phyloP scores from a whole-genome alignment of 2,888 invertebrate species.

The Pinctada fucata region DNA sequence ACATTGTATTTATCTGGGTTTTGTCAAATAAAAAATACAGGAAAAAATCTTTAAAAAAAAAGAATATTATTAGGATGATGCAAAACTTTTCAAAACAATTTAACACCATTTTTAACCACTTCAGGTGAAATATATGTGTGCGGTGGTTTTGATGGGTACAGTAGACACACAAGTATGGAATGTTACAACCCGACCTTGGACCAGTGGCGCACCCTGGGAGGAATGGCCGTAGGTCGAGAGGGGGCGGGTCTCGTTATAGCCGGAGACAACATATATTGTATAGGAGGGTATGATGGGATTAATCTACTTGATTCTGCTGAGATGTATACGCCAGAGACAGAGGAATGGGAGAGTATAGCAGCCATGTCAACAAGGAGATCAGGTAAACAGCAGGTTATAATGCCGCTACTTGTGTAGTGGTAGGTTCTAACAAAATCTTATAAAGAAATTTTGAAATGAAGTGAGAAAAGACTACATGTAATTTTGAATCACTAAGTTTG shows the following conservation, averaged over 20 bases:
- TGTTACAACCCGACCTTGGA: slow-evolving; percentile 72
- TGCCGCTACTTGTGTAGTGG: neutral
- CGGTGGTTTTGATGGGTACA: slow-evolving; percentile 76
- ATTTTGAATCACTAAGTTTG: too few relatives aligned
- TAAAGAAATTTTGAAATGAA: too few relatives aligned
- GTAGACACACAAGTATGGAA: slow-evolving; percentile 74
- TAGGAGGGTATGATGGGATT: slow-evolving; percentile 76
- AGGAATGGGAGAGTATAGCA: slow-evolving; percentile 70
- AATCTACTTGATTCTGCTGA: slow-evolving; percentile 74
- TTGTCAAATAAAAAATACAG: too few relatives aligned
- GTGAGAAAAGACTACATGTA: too few relatives aligned
- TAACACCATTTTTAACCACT: neutral
- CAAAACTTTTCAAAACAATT: too few relatives aligned
- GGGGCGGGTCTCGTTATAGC: slow-evolving; percentile 76
- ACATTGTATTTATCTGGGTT: too few relatives aligned
- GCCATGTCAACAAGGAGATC: slow-evolving; percentile 74
- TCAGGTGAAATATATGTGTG: slow-evolving; percentile 75
- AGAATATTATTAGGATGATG: too few relatives aligned
- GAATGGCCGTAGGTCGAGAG: slow-evolving; percentile 71
- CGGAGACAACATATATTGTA: slow-evolving; percentile 73
- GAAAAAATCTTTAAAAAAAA: too few relatives aligned
- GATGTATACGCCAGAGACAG: slow-evolving; percentile 68
- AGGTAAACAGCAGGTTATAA: slow-evolving; percentile 50
- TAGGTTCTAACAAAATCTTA: too few relatives aligned
- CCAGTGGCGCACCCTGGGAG: slow-evolving; percentile 71